phyloP scores from a whole-genome alignment of 1,140 invertebrate species.

The Oscheius sp. region DNA sequence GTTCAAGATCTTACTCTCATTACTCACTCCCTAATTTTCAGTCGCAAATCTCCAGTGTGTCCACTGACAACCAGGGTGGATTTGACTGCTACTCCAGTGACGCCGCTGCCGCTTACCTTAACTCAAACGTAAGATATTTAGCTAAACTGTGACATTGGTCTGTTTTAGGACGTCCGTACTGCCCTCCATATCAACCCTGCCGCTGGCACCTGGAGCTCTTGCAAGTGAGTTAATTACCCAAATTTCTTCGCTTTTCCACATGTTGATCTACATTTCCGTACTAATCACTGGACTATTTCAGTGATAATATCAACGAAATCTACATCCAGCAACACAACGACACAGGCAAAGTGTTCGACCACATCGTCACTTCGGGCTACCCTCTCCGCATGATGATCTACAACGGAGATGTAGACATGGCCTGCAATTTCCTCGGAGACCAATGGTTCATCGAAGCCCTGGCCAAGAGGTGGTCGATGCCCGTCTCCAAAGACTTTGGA shows the following conservation, averaged over 20 bases:
- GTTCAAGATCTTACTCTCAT: neutral
- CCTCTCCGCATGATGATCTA: slow-evolving; percentile 63
- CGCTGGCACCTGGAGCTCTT: slow-evolving; percentile 52
- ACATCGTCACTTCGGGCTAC: slow-evolving; percentile 33
- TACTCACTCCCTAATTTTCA: slow-evolving; percentile 7
- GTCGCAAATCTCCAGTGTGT: slow-evolving; percentile 20
- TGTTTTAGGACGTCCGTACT: slow-evolving; percentile 58
- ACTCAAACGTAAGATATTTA: no score
- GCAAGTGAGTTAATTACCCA: slow-evolving; percentile 43
- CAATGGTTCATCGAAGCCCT: slow-evolving; percentile 64
- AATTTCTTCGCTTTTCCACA: neutral
- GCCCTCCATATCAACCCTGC: slow-evolving; percentile 62
- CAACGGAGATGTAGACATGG: slow-evolving; percentile 67
- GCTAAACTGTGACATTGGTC: no score
- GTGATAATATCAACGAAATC: slow-evolving; percentile 36
- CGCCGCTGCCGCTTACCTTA: slow-evolving; percentile 58
- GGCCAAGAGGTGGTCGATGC: slow-evolving; percentile 15
- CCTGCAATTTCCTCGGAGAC: slow-evolving; percentile 66
- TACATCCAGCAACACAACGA: slow-evolving; percentile 43
- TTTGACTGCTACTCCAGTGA: slow-evolving; percentile 46
- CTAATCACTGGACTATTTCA: slow-evolving; percentile 26
- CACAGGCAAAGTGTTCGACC: slow-evolving; percentile 37
- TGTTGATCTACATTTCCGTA: neutral
- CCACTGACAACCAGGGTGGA: slow-evolving; percentile 41
- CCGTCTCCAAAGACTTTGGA: slow-evolving; percentile 10